These are phyloP conservation scores for Crotalus viridis DNA, from an alignment of 2,113 vertebrate genomes.

Conservation along the genomic window DNA sequence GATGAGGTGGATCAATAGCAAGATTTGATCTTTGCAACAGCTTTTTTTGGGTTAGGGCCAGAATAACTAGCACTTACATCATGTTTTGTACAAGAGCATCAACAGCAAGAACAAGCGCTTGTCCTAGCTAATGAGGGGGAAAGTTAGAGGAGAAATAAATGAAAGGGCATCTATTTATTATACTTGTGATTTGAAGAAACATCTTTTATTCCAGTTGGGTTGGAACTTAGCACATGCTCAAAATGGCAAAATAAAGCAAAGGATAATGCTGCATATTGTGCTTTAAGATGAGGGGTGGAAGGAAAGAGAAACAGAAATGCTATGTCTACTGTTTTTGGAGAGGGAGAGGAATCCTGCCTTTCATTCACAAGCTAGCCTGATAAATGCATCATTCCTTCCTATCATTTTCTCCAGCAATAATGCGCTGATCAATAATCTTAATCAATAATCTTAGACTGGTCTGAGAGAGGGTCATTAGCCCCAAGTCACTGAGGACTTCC, in stretches of 20 bases:
- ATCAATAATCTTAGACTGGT: not conserved
- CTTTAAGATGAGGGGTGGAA: not conserved
- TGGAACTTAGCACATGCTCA: not conserved
- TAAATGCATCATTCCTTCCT: not conserved
- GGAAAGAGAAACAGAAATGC: not conserved
- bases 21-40: not conserved
- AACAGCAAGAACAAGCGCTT: not conserved
- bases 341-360: not conserved
- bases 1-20: not conserved
- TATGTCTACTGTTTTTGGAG: not conserved
- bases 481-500: not conserved
- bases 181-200: not conserved
- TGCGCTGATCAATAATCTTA: not conserved
- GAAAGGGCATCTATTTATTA: not conserved
- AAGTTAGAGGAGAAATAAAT: not conserved
- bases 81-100: not conserved
- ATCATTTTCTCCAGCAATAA: not conserved
- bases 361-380: not conserved
- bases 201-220: not conserved
- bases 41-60: not conserved
- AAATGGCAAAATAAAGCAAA: too few relatives aligned
- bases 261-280: not conserved
- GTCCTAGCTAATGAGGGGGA: not conserved
- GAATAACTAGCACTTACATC: not conserved
- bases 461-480: not conserved